These are phyloP conservation scores for Speoplatyrhinus poulsoni DNA, from an alignment of 2,113 vertebrate species.

Conservation along the genomic window DNA sequence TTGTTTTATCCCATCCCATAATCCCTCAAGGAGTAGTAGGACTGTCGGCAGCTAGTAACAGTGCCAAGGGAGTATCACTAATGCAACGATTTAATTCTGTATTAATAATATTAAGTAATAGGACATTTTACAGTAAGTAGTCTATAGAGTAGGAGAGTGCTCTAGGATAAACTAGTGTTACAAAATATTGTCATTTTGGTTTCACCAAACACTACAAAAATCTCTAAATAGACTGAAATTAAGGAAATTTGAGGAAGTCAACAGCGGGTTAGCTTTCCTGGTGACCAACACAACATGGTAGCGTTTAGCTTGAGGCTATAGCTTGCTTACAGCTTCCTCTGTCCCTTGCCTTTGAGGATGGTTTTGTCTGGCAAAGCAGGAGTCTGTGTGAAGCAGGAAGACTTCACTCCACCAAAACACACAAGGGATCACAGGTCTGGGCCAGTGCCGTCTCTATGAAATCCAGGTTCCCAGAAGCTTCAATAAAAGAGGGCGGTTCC, in stretches of 20 bases:
- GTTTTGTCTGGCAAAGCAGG: slow-evolving; percentile 36
- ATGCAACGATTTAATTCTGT: too few relatives aligned
- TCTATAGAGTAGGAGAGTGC: too few relatives aligned
- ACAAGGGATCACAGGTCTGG: slow-evolving; percentile 59
- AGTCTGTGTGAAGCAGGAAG: slow-evolving; percentile 73
- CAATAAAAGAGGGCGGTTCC: slow-evolving; percentile 63
- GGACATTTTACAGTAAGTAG: too few relatives aligned
- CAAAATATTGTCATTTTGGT: too few relatives aligned
- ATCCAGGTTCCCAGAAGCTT: slow-evolving; percentile 66
- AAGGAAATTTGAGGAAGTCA: background rate
- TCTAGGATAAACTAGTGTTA: too few relatives aligned
- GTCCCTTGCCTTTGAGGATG: slow-evolving; percentile 1
- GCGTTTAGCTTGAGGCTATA: background rate
- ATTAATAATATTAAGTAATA: too few relatives aligned
- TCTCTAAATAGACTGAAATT: background rate
- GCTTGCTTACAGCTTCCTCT: background rate
- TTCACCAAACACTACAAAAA: background rate
- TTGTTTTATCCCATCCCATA: too few relatives aligned
- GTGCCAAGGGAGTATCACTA: too few relatives aligned
- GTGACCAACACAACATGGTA: too few relatives aligned
- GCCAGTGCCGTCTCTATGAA: slow-evolving; percentile 50
- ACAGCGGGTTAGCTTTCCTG: background rate
- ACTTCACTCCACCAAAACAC: slow-evolving; percentile 43
- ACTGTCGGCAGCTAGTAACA: too few relatives aligned
- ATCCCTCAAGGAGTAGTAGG: too few relatives aligned